Evolutionary conservation across 2,113 vertebrate genomes (phyloP), one percentile per base, ranked within the genome.

Genomic region (Microcebus lehilahytsara): DNA sequence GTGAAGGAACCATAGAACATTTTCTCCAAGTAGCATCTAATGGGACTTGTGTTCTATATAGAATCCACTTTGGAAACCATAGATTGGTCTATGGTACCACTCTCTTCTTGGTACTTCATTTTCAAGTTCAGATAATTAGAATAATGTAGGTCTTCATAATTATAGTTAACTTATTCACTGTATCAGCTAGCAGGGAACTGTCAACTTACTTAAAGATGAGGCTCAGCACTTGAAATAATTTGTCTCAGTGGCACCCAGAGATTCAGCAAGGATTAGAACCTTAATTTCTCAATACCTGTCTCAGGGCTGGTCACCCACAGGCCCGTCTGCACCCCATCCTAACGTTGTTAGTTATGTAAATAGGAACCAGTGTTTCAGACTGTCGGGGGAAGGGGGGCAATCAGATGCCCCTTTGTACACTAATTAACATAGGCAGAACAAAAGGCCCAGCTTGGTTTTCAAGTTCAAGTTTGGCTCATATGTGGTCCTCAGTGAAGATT

Each of bases 391-490:
- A 90, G 71, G 85, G 85, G 11, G 67, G 90, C 87, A 81, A 96
- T 97, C 93, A 97, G 96, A 90, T 66, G 94, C 95, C 71, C 71
- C 86, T 96, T 95, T 96, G 97, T 85, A 79, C 56, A 56, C 78
- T 96, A 92, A 97, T 96, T 97, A 97, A 96, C 7, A 0, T 66
- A 96, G 85, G 93, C 96, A 80, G 92, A 97, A 97, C 95, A 97
- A 97, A 98, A 96, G 80, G 80, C 85, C 83, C 85, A 79, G 92
- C 93, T 89, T 97, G 78, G 96, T 97, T 98, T 96, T 97, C 89
- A 72, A 89, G 97, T 93, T 95, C 94, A 96, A 77, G 81, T 96
- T 95, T 96, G 97, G 90, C 96, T 96, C 91, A 11, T 97, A 78
- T n/a, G 51, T 85, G 78, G 94, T 89, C 91, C 78, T 94, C 42